Conservation (phyloP, 2,797 vertebrate species). For the Psittacula derbiana region DNA sequence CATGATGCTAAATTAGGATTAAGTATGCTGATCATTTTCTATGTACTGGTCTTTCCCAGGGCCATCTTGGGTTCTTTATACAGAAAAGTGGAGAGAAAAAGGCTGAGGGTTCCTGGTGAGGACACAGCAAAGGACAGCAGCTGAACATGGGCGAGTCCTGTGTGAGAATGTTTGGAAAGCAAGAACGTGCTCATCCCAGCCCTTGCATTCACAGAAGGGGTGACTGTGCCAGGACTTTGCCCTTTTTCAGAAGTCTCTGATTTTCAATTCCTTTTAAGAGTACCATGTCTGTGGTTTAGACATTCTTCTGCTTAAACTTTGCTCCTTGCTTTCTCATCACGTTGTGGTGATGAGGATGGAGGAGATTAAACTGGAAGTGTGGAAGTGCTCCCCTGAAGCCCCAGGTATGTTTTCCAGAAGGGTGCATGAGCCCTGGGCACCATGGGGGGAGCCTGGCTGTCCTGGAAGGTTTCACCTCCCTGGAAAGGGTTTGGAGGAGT, state of each 20-base stretch:
- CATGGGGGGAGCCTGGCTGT: rapidly evolving
- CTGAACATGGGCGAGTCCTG: background rate
- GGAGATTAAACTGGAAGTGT: background rate
- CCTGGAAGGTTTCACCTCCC: background rate
- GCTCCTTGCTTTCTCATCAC: background rate
- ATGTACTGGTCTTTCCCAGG: background rate
- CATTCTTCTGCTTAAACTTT: background rate
- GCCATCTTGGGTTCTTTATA: background rate
- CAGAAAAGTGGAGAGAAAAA: background rate
- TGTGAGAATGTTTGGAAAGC: background rate
- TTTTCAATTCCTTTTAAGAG: background rate
- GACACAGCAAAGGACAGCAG: background rate
- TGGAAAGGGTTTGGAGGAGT: background rate
- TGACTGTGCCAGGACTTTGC: background rate
- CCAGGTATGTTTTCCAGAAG: background rate
- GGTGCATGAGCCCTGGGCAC: background rate
- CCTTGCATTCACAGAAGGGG: background rate
- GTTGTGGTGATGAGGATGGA: background rate
- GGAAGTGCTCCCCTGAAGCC: background rate
- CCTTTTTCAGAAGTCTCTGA: background rate
- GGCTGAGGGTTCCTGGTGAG: background rate
- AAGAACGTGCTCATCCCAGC: background rate
- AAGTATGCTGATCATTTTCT: background rate
- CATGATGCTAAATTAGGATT: background rate
- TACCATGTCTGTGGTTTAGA: background rate